Conservation (phyloP, 2,797 vertebrate genomes). For the Valencia hispanica region DNA sequence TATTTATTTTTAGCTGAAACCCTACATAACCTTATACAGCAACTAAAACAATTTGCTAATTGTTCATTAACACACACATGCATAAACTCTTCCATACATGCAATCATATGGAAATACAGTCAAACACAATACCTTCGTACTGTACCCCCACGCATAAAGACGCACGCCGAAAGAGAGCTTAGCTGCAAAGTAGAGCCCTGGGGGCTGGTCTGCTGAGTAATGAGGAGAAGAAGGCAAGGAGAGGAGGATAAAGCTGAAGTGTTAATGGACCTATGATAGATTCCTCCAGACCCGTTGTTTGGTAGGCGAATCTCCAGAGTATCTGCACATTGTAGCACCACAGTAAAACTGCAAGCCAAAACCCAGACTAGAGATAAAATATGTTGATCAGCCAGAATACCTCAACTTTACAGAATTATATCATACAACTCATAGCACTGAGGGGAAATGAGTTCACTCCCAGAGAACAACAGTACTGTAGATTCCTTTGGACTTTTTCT, state of each 20-base stretch:
- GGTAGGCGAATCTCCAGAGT: conserved; percentile 68
- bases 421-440: conserved; percentile 8
- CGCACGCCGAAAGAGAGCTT: conserved; percentile 48
- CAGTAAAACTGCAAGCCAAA: conserved; percentile 26
- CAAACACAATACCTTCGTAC: conserved; percentile 21
- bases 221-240: conserved; percentile 69
- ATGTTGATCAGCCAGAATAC: conserved; percentile 40
- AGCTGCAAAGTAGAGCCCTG: conserved; percentile 58
- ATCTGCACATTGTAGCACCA: conserved; percentile 58
- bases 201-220: conserved; percentile 76
- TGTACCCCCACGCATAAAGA: conserved; percentile 18
- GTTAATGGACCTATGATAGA: conserved; percentile 80
- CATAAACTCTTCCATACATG: conserved; percentile 14
- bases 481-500: background rate
- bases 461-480: conserved; percentile 2
- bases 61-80: conserved; percentile 1
- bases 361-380: conserved; percentile 36
- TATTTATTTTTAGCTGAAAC: background rate
- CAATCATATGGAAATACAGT: conserved; percentile 17
- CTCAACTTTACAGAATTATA: conserved; percentile 27
- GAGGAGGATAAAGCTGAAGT: conserved; percentile 70
- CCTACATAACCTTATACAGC: background rate
- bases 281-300: conserved; percentile 70
- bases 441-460: conserved; percentile 11
- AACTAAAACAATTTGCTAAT: conserved; percentile 1